Evolutionary conservation across 2,888 invertebrate genomes (phyloP).

Genomic region (Abrostola tripartita): DNA sequence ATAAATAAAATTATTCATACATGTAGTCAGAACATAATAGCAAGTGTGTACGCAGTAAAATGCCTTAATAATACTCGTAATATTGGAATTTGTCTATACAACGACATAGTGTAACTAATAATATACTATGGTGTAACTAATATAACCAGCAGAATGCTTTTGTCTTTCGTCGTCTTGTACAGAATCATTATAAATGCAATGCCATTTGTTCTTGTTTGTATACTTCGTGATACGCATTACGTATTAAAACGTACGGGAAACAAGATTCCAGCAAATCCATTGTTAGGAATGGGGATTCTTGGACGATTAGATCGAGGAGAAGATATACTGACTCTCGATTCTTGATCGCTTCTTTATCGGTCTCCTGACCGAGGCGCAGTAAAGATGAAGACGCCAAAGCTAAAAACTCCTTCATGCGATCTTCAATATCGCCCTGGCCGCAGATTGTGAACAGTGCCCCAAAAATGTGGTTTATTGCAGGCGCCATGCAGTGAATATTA

Average conservation of each 20-base stretch:
- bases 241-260: constrained; percentile 99
- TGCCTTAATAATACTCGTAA: constrained; percentile 42
- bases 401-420: constrained; percentile 98
- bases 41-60: constrained; percentile 28
- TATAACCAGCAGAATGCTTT: constrained; percentile 32
- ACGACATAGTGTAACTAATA: constrained; percentile 37
- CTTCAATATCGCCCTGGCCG: constrained; percentile 98
- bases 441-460: constrained; percentile 99
- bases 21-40: constrained; percentile 35
- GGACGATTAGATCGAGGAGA: constrained; percentile 98
- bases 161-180: constrained; percentile 58
- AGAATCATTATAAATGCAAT: constrained; percentile 77
- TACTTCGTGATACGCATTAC: constrained; percentile 99
- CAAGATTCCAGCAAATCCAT: constrained; percentile 99
- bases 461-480: constrained; percentile 98
- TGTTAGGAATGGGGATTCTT: constrained; percentile 99
- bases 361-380: constrained; percentile 97
- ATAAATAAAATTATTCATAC: constrained; percentile 35
- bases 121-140: constrained; percentile 34
- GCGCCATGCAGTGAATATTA: constrained; percentile 99
- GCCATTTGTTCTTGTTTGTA: constrained; percentile 95
- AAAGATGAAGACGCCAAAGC: constrained; percentile 98
- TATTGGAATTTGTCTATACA: constrained; percentile 58
- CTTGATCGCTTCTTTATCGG: constrained; percentile 97
- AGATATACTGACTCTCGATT: constrained; percentile 99